Evolutionary conservation across 2,888 invertebrate genomes (phyloP).

Genomic region (Dascillus cervinus): DNA sequence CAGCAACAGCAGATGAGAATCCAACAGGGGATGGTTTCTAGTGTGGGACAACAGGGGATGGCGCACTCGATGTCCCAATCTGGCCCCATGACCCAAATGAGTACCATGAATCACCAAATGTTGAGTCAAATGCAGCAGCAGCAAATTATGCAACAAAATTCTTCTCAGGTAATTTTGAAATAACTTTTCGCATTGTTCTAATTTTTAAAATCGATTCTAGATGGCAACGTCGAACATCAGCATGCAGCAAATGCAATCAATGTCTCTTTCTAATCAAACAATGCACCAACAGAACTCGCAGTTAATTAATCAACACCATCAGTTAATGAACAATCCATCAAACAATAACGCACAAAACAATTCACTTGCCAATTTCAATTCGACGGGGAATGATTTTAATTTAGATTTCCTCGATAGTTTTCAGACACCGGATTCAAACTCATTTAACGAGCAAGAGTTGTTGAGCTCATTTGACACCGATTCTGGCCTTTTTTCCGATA

Average conservation of each 20-base stretch:
- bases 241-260: constrained; percentile 62
- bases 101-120: constrained; percentile 45
- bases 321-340: constrained; percentile 29
- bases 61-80: constrained; percentile 31
- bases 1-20: constrained; percentile 46
- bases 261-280: constrained; percentile 45
- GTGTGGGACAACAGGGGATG: constrained; percentile 26
- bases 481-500: constrained; percentile 58
- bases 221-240: constrained; percentile 58
- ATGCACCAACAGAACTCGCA: constrained; percentile 27
- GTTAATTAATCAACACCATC: constrained; percentile 24
- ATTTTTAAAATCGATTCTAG: constrained; percentile 26
- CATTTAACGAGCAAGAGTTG: constrained; percentile 74
- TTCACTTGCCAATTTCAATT: constrained; percentile 46
- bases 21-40: constrained; percentile 38
- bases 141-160: constrained; percentile 44
- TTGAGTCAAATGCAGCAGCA: constrained; percentile 47
- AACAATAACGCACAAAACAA: constrained; percentile 24
- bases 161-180: constrained; percentile 36
- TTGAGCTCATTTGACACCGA: constrained; percentile 76
- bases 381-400: constrained; percentile 60
- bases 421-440: constrained; percentile 65
- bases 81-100: constrained; percentile 37
- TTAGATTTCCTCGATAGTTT: constrained; percentile 82
- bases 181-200: constrained; percentile 1